Percentiles rank a stretch among this genome's conserved stretches.
These are phyloP conservation scores for Xestoiulus laeticollis DNA, from an alignment of 2,888 invertebrate genomes.

Conservation along the genomic window DNA sequence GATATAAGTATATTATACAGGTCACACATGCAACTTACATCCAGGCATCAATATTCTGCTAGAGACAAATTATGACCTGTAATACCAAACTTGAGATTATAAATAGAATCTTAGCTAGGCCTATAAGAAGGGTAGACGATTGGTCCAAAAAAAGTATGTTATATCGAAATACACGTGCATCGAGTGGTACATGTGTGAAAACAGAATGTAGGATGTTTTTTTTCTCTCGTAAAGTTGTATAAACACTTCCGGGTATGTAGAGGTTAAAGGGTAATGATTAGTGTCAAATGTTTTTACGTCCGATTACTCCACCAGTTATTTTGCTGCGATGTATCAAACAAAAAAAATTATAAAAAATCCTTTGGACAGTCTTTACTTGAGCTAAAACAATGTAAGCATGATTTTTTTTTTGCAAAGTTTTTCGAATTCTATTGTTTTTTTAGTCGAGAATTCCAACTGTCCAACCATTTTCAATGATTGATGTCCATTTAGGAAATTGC, in stretches of 20 bases:
- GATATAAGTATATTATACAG: no score
- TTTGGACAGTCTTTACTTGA: background rate
- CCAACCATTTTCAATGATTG: constrained; percentile 5
- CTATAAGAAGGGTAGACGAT: background rate
- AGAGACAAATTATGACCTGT: background rate
- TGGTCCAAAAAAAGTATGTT: background rate
- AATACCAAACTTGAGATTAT: background rate
- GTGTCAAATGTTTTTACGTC: background rate
- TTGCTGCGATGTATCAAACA: background rate
- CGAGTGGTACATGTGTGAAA: background rate
- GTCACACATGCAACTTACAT: background rate
- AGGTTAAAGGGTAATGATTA: constrained; percentile 28
- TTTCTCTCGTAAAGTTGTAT: background rate
- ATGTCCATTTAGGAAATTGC: constrained; percentile 37
- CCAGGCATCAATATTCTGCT: background rate
- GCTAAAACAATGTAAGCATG: background rate
- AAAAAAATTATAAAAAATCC: background rate
- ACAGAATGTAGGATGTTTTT: background rate
- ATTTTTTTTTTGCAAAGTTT: background rate
- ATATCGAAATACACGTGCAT: background rate
- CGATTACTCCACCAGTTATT: background rate
- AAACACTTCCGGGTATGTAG: constrained; percentile 27
- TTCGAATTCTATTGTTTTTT: constrained; percentile 4
- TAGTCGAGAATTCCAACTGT: background rate
- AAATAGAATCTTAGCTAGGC: background rate